Base-by-base conservation (phyloP, 2,797 vertebrate species). In the Ctenopoma multispine region DNA sequence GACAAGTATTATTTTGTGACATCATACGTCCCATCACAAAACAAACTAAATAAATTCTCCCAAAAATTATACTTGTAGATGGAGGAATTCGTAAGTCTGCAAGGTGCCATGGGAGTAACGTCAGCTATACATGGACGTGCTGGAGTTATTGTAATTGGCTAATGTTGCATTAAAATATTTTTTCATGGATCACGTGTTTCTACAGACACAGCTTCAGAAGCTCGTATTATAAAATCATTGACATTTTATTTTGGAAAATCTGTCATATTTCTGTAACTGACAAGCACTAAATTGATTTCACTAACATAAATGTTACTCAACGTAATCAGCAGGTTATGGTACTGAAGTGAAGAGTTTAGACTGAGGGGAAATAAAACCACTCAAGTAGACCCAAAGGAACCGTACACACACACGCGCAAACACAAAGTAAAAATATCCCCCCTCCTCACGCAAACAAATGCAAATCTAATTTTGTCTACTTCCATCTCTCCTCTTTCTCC, bases 391-490 rank as follows among this genome's bases (percentile, higher is more conserved):
- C 75, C 73, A 54, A 20, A 84, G 70, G 75, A 83, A 57, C 54
- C 57, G 60, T 69, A 41, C 69, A 69, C 43, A 63, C 54, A 44
- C 57, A 75, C 57, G 68, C 82, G 80, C 63, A 56, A 12, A 56
- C 75, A 64, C 54, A 63, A 43, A 74, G 47, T 54, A 60, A 79
- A 82, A 11, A 63, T 70, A 69, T 21, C 48, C 36, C 69, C 27
- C 47, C 46, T 54, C 21, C 68, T 50, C 50, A 23, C 15, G 1
- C 66, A 61, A 79, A 83, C 68, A 87, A 84, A 92, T 88, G 87
- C 81, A 75, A 91, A 90, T 92, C 80, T 84, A 85, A 91, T 90
- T 90, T 84, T 90, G 79, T 89, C 72, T 83, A 81, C 83, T 84
- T 89, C 86, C 85, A 88, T 86, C 70, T 79, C 75, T 70, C 58